Evolutionary conservation across 2,113 vertebrate genomes (phyloP), one percentile per base, ranked within the genome.

Genomic region (Cisticola juncidis): DNA sequence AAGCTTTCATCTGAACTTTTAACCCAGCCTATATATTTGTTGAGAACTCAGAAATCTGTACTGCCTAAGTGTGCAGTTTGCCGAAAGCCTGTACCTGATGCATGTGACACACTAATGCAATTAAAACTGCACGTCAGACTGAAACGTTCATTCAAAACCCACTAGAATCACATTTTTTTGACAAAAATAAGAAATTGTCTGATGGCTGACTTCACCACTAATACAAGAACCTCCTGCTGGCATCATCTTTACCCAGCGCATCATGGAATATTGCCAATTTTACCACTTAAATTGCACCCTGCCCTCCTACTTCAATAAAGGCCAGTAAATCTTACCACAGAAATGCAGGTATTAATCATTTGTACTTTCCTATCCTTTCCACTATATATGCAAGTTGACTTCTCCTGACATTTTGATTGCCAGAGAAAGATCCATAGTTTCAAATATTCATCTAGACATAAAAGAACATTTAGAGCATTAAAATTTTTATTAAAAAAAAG

Each of bases 101-200:
- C 1, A 0, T 22, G 11, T 56, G 60, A 38, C 81, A 82, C 69
- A 51, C 15, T 78, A 65, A 69, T n/a, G 19, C 72, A 90, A 76
- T 88, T 92, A 77, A 58, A 88, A 57, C 64, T 71, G 36, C 71
- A 58, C 26, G 54, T 87, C 65, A 82, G 48, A 92, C 53, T 66
- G 73, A 76, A 95, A 84, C 16, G 45, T 71, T 65, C 40, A 78
- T 56, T 73, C 48, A 78, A 93, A 93, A 68, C 3, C 25, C 42
- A 54, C 36, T 26, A 82, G 44, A 94, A 66, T 78, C 89, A 86
- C 20, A 11, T 70, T 90, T 76, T 88, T 81, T 58, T 89, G 88
- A 93, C 40, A 92, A 94, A 95, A 89, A 81, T 11, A 87, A 91
- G 47, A 84, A 83, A 94, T 51, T 86, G 28, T 56, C 57, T 76